These are phyloP conservation scores for Platycheirus rosarum DNA, from an alignment of 2,888 invertebrate genomes.

Conservation along the genomic window DNA sequence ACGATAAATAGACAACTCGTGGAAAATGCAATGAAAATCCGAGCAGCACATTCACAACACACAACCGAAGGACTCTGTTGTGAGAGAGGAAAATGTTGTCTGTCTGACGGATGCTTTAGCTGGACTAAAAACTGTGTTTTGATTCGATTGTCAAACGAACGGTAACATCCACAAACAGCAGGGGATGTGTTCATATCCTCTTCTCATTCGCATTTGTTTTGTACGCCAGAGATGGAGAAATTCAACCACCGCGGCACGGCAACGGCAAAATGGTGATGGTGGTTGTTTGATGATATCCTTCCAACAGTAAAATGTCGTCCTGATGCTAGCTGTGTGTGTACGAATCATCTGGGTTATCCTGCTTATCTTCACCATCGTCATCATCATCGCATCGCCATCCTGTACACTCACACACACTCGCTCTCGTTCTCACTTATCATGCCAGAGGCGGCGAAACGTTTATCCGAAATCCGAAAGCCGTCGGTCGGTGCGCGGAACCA, in stretches of 20 bases:
- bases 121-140: constrained; percentile 79
- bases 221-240: no score
- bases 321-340: constrained; percentile 74
- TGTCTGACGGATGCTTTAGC: constrained; percentile 82
- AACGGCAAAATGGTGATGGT: constrained; percentile 50
- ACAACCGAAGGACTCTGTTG: constrained; percentile 59
- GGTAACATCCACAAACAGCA: constrained; percentile 76
- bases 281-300: constrained; percentile 75
- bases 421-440: constrained; percentile 64
- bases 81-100: constrained; percentile 76
- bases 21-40: constrained; percentile 65
- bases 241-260: constrained; percentile 62
- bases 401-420: constrained; percentile 50
- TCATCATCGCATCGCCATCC: constrained; percentile 48
- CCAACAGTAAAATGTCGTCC: constrained; percentile 75
- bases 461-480: constrained; percentile 56
- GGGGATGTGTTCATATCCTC: constrained; percentile 78
- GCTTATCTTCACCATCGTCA: constrained; percentile 50
- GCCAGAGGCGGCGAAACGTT: constrained; percentile 70
- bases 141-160: constrained; percentile 79
- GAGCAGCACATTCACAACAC: constrained; percentile 39
- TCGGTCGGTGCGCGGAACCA: constrained; percentile 57
- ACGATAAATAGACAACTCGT: constrained; percentile 60
- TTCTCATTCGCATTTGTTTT: constrained; percentile 66
- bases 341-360: constrained; percentile 72